Evolutionary conservation across 2,113 vertebrate species (phyloP).

Genomic region (Illadopsis cleaveri): DNA sequence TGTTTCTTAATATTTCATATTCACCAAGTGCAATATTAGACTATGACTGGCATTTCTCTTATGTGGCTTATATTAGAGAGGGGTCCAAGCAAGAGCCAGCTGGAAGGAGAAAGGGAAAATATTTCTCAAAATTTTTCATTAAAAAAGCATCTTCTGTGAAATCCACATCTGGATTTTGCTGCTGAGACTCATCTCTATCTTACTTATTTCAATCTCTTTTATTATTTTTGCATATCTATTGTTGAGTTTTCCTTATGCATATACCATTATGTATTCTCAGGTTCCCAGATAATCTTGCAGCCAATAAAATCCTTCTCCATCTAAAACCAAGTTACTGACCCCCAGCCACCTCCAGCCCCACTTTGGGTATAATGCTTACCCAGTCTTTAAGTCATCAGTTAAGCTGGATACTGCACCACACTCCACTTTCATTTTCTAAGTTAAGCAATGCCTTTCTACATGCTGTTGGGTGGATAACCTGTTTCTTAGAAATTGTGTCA

Average conservation of each 20-base stretch:
- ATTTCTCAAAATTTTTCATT: conserved; percentile 46
- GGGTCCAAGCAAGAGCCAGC: conserved; percentile 19
- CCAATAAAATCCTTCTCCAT: not conserved
- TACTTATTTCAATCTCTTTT: not conserved
- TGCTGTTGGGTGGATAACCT: not conserved
- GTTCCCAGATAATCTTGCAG: not conserved
- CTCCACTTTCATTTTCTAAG: not conserved
- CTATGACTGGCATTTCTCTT: conserved; percentile 62
- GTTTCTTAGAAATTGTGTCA: not conserved
- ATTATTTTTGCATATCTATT: conserved; percentile 33
- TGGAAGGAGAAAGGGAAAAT: conserved; percentile 46
- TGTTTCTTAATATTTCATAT: conserved; percentile 35
- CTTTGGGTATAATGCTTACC: not conserved
- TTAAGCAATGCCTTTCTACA: not conserved
- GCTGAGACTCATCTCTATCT: not conserved
- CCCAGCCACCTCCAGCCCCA: not conserved
- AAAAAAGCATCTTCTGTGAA: conserved; percentile 30
- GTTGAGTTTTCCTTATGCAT: not conserved
- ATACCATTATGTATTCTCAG: not conserved
- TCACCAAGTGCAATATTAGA: conserved; percentile 46
- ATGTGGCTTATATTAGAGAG: conserved; percentile 38
- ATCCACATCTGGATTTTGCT: conserved; percentile 61
- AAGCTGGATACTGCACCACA: not conserved
- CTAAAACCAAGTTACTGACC: not conserved
- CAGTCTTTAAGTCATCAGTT: not conserved